These are phyloP conservation scores for Glareola pratincola DNA, from an alignment of 2,113 vertebrate genomes.

Conservation along the genomic window DNA sequence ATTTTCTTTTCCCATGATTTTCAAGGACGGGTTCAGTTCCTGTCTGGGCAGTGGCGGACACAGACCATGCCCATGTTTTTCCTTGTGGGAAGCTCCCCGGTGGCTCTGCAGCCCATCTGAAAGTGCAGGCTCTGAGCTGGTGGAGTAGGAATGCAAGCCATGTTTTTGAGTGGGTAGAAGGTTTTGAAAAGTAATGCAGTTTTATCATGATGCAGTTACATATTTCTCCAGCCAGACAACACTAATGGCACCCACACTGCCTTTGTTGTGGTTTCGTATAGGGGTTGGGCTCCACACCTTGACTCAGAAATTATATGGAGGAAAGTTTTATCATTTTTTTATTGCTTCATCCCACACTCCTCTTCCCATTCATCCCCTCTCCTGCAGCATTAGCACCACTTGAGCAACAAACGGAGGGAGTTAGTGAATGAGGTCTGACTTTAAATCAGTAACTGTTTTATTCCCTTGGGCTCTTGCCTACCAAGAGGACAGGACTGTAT, in stretches of 20 bases:
- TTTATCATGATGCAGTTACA: background rate
- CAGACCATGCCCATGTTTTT: background rate
- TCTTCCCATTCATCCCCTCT: background rate
- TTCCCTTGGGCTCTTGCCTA: background rate
- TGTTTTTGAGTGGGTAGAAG: background rate
- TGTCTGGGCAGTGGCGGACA: background rate
- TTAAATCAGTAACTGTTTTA: background rate
- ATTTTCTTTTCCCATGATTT: background rate
- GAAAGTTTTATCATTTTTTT: background rate
- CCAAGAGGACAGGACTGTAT: background rate
- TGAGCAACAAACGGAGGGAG: background rate
- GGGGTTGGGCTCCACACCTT: background rate
- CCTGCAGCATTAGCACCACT: background rate
- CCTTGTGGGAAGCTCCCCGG: accelerated
- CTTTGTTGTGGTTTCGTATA: background rate
- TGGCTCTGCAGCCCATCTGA: background rate
- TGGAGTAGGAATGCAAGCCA: background rate
- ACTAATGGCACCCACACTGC: background rate
- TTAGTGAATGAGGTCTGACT: background rate
- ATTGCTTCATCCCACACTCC: background rate
- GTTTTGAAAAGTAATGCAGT: background rate
- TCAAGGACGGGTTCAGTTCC: background rate
- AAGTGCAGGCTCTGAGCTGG: background rate
- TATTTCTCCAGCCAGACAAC: background rate
- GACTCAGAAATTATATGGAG: background rate